Percentiles rank a stretch among this genome's conserved stretches.
phyloP scores from a whole-genome alignment of 2,113 vertebrate genomes.

The Daubentonia madagascariensis region DNA sequence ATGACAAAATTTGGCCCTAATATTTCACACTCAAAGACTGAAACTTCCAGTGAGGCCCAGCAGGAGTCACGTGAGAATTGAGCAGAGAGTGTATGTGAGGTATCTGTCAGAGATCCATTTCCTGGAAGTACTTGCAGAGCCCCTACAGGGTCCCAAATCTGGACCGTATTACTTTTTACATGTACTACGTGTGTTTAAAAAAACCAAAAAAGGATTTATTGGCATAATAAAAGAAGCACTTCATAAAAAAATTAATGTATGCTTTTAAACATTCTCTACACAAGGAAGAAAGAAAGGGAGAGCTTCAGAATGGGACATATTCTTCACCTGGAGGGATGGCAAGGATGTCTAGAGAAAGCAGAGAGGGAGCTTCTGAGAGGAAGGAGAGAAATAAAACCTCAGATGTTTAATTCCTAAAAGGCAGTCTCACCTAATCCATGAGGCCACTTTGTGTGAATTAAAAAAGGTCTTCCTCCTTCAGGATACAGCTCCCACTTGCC shows the following conservation, averaged over 20 bases:
- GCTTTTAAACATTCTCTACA: not conserved
- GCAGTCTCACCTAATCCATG: not conserved
- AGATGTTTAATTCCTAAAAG: not conserved
- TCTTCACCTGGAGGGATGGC: not conserved
- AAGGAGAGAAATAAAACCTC: not conserved
- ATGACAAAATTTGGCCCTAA: not conserved
- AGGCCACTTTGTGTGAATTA: not conserved
- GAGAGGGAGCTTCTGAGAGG: not conserved
- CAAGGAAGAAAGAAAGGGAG: not conserved
- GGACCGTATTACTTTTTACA: no score
- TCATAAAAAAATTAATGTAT: not conserved
- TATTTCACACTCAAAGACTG: not conserved
- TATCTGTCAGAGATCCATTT: not conserved
- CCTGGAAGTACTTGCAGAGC: not conserved
- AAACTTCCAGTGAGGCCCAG: not conserved
- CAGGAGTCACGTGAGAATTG: not conserved
- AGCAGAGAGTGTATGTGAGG: accelerated
- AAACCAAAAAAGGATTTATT: not conserved
- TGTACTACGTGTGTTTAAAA: no score
- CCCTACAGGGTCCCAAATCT: not conserved
- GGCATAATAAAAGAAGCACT: not conserved
- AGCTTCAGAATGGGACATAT: not conserved
- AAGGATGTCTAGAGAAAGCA: not conserved
- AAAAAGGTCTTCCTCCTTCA: not conserved
- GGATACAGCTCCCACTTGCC: not conserved